These are phyloP conservation scores for Heliconius aoede DNA, from an alignment of 2,888 invertebrate species.

Conservation along the genomic window DNA sequence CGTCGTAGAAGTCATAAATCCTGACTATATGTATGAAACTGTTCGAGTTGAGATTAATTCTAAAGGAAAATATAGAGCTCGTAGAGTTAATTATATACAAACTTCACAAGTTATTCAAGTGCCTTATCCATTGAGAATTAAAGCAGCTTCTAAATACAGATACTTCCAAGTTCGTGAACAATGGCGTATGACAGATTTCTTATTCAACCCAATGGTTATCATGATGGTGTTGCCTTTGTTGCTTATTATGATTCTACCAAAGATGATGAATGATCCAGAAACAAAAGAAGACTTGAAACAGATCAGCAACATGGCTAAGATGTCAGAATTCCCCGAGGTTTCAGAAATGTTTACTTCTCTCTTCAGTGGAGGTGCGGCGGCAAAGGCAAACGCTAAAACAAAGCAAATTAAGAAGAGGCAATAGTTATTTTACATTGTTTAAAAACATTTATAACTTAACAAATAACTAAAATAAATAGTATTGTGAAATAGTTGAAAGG, in stretches of 20 bases:
- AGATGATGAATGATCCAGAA: conserved; percentile 99
- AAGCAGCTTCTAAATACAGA: conserved; percentile 90
- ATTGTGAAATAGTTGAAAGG: conserved; percentile 32
- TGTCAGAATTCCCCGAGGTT: conserved; percentile 96
- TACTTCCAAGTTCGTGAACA: conserved; percentile 98
- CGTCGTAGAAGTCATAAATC: conserved; percentile 95
- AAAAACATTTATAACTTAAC: conserved; percentile 52
- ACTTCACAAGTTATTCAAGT: conserved; percentile 95
- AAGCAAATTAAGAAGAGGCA: conserved; percentile 80
- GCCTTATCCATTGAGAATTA: conserved; percentile 95
- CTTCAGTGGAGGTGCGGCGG: conserved; percentile 88
- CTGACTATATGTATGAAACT: conserved; percentile 96
- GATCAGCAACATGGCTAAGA: conserved; percentile 90
- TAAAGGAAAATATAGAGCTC: conserved; percentile 97
- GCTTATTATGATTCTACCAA: conserved; percentile 95
- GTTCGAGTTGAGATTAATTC: conserved; percentile 98
- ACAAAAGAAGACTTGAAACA: conserved; percentile 98
- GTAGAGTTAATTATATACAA: conserved; percentile 97
- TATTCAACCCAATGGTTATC: conserved; percentile 98
- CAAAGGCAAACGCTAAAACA: conserved; percentile 74
- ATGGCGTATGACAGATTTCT: conserved; percentile 97
- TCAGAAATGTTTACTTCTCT: conserved; percentile 96
- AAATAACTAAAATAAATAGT: conserved; percentile 52
- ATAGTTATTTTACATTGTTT: conserved; percentile 50
- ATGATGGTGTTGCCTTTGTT: conserved; percentile 98